phyloP scores from a whole-genome alignment of 2,888 invertebrate genomes.

The Zaprionus bogoriensis region DNA sequence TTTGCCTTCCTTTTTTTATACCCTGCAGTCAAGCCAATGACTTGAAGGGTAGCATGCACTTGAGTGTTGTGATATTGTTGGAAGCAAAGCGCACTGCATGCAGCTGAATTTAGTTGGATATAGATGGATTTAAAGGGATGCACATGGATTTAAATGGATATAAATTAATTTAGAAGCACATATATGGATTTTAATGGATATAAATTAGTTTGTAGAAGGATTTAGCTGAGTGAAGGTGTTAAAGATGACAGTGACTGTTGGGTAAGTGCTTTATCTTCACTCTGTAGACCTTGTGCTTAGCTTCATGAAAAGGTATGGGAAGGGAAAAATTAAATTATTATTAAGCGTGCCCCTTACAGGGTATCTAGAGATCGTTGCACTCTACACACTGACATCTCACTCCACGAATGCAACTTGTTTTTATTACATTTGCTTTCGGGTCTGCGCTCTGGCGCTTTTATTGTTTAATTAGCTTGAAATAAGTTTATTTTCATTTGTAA shows the following conservation, averaged over 20 bases:
- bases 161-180: no score
- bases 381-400: not conserved
- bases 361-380: not conserved
- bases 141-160: no score
- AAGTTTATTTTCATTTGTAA: conserved; percentile 76
- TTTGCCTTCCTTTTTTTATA: conserved; percentile 42
- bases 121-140: no score
- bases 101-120: no score
- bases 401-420: conserved; percentile 8
- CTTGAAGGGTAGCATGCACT: not conserved
- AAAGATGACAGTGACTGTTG: no score
- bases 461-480: conserved; percentile 78
- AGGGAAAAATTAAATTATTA: no score
- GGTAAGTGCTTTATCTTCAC: no score
- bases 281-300: no score
- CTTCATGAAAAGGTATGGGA: no score
- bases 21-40: not conserved
- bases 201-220: no score
- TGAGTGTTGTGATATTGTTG: not conserved
- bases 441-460: conserved; percentile 46
- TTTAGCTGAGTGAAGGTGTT: no score
- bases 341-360: not conserved
- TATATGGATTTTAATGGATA: no score
- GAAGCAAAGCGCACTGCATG: not conserved
- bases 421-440: conserved; percentile 50